Evolutionary conservation across 92 coral and sea anemone species (phyloP), one percentile per base, ranked within the genome.

Genomic region (Zoanthus gigantus): DNA sequence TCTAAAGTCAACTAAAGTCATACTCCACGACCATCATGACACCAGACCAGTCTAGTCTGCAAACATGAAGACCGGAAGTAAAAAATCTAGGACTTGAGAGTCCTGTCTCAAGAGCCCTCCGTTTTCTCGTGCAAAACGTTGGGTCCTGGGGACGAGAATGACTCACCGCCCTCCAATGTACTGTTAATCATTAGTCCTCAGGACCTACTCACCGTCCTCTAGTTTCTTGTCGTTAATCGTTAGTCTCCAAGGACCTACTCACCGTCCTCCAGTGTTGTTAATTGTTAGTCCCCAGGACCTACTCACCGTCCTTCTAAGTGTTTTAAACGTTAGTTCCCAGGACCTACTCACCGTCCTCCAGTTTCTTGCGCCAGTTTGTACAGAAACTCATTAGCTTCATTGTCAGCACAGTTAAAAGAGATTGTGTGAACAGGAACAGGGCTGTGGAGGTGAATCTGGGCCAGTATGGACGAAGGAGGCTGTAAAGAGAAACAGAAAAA

Each of bases 331-430:
- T 80, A 17, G 31, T 56, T 7, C 37, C 23, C 80, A 46, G 28
- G 53, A 0, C 18, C 72, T 29, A 86, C 45, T 74, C 79, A 97
- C 99, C 99, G 94, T 12, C 94, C 98, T 29, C 93, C 92, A 6
- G 98, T 97, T 68, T 94, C 95, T 46, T 93, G 94, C 13, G 99
- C 93, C 82, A 97, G 83, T 88, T 97, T 93, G 78, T 94, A 97
- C 16, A 97, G 88, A 87, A 97, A 97, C 90, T 97, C 97, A 37
- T 97, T 97, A 9, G 99, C 99, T 48, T 96, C 95, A 63, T 90
- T 94, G 76, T 97, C 99, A 14, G 99, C 96, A 85, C 99, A 97
- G 93, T 97, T 97, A 88, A 97, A 97, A 45, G 99, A 97, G 90
- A 97, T 97, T 32, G 98, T 91, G 90, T 97, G 99, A 78, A 97